Percentiles rank a stretch among this genome's conserved stretches.
Conservation (phyloP, 2,797 vertebrate species). For the Poeciliopsis turneri region DNA sequence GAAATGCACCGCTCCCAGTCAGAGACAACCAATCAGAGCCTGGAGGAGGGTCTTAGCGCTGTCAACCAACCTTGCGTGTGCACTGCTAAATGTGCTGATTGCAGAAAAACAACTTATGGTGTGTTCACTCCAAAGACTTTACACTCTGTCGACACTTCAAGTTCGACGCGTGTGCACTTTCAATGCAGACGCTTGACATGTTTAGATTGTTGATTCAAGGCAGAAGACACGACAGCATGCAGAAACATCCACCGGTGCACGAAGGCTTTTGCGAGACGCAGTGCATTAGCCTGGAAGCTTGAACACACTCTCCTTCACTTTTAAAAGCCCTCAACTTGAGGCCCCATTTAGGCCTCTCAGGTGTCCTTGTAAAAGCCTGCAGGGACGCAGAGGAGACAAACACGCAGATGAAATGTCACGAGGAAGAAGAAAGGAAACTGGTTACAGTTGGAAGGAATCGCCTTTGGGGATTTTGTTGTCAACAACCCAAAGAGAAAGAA, state of each 20-base stretch:
- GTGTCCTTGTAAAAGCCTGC: constrained; percentile 50
- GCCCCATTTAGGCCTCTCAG: constrained; percentile 35
- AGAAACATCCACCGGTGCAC: not conserved
- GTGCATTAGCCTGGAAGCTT: not conserved
- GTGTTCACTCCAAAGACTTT: no score
- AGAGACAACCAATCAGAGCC: no score
- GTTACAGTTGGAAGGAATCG: constrained; percentile 50
- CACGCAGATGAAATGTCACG: constrained; percentile 37
- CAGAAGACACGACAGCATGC: not conserved
- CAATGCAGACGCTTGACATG: no score
- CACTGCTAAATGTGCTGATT: no score
- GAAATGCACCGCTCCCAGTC: no score
- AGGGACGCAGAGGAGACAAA: constrained; percentile 47
- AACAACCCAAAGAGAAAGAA: constrained; percentile 27
- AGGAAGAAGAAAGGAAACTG: constrained; percentile 38
- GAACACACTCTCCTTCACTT: constrained; percentile 9
- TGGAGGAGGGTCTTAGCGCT: no score
- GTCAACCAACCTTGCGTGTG: no score
- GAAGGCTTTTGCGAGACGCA: not conserved
- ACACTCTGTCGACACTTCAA: no score
- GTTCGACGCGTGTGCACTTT: no score
- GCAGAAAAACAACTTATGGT: no score
- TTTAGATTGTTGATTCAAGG: no score
- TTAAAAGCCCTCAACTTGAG: constrained; percentile 8
- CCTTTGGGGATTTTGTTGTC: constrained; percentile 52